Conservation (phyloP, 1,140 invertebrate species). For the Geopemphigus sp. region DNA sequence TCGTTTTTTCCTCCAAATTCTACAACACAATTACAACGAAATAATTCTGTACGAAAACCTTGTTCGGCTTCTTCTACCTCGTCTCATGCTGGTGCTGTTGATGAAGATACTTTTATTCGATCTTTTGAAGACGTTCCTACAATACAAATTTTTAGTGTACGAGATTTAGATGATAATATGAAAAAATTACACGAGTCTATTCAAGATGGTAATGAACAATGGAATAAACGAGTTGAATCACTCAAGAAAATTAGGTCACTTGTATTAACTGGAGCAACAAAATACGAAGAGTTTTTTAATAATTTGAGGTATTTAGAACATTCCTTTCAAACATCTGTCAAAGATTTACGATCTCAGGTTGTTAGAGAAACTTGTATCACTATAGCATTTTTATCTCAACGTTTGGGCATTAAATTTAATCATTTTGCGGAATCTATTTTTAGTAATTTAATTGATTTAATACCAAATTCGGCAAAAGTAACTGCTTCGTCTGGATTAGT, state of each 20-base stretch:
- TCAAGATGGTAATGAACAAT: conserved; percentile 79
- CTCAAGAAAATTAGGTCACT: conserved; percentile 82
- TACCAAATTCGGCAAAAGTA: conserved; percentile 94
- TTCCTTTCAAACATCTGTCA: conserved; percentile 78
- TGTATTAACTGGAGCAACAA: conserved; percentile 72
- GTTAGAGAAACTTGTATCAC: conserved; percentile 93
- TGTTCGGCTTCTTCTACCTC: conserved; percentile 38
- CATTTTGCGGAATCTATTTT: conserved; percentile 80
- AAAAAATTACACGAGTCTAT: conserved; percentile 73
- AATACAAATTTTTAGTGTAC: conserved; percentile 76
- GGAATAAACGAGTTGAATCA: conserved; percentile 89
- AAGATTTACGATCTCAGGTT: conserved; percentile 85
- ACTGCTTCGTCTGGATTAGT: conserved; percentile 87
- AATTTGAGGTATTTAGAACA: conserved; percentile 77
- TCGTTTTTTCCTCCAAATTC: conserved; percentile 44
- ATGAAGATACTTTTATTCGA: conserved; percentile 81
- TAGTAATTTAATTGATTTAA: conserved; percentile 81
- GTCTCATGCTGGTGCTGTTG: conserved; percentile 76
- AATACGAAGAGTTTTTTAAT: conserved; percentile 78
- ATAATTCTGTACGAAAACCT: conserved; percentile 50
- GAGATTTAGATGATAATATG: conserved; percentile 82
- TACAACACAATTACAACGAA: conserved; percentile 36
- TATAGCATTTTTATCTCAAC: conserved; percentile 85
- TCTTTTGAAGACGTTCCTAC: conserved; percentile 81
- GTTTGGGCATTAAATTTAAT: conserved; percentile 78